phyloP scores from a whole-genome alignment of 1,140 invertebrate genomes.

The Pseudomyrmex concolor region DNA sequence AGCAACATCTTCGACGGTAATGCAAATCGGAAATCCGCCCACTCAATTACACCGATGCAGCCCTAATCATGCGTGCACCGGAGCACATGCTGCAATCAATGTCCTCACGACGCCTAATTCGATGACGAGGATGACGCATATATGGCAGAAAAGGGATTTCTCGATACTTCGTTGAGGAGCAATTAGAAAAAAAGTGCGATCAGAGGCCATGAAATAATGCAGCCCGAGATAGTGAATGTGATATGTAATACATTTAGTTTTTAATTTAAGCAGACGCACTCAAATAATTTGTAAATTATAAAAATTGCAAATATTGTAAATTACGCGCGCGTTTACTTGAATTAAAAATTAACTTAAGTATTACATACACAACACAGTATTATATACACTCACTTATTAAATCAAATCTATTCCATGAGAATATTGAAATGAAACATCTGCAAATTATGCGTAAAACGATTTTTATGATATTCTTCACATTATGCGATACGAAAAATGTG shows the following conservation, averaged over 20 bases:
- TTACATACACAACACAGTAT: too few species aligned
- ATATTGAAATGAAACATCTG: neutral
- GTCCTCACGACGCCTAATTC: constrained; percentile 66
- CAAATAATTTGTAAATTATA: too few species aligned
- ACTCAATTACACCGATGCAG: constrained; percentile 76
- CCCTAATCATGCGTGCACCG: constrained; percentile 75
- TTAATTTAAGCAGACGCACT: too few species aligned
- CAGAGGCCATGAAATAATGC: neutral
- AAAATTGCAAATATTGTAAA: too few species aligned
- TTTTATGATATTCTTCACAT: constrained; percentile 5
- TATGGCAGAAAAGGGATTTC: neutral
- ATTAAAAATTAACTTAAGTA: too few species aligned
- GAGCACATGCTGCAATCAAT: constrained; percentile 71
- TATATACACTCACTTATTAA: too few species aligned
- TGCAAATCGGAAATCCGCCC: constrained; percentile 80
- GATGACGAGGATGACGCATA: constrained; percentile 58
- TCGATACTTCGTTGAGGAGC: too few species aligned
- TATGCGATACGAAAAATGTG: constrained; percentile 2
- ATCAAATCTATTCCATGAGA: too few species aligned
- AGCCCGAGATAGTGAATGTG: neutral
- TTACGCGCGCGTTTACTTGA: too few species aligned
- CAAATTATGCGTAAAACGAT: neutral
- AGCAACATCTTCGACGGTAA: constrained; percentile 75
- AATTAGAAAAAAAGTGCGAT: constrained; percentile 8
- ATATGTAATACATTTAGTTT: neutral